Evolutionary conservation across 2,113 vertebrate species (phyloP), one percentile per base, ranked within the genome.

Genomic region (Fregata magnificens): DNA sequence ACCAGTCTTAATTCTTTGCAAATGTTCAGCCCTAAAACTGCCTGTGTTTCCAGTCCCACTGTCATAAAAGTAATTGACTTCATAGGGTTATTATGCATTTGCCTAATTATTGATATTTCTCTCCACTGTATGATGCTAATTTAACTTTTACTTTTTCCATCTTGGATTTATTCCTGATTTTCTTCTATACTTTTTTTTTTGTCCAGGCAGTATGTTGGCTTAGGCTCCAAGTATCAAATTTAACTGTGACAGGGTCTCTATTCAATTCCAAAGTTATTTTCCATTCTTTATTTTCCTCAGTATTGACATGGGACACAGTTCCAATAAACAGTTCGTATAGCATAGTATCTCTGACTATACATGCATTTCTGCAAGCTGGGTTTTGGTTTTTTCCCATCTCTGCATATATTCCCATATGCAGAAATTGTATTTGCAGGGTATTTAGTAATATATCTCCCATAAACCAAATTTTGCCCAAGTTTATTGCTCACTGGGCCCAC

Each of bases 111-210:
- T 94, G 87, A 44, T 95, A 85, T 77, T 91, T 95, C 73, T 94
- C 38, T 96, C 81, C 63, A 63, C 66, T 0, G 29, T 94, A 73
- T 94, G 89, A 91, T 91, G 89, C 58, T 96, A 87, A 91, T 96
- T 93, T 87, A 93, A 94, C 91, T 96, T 95, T 93, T 91, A 89
- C 84, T 97, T 96, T 95, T 97, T 97, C 94, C 78, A 66, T 94
- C 70, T 94, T 96, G 93, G 55, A 90, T 91, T 91, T 88, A 80
- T 91, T 94, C 45, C 76, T 84, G 25, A 42, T 94, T 96, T 95
- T 96, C 52, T 87, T 80, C 26, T 62, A 45, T n/a, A 56, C 15
- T 26, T 59, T 34, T 63, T 62, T 69, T 49, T 82, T 45, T 4
- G 24, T 82, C 66, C 84, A 95, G 88, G 86, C 78, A 89, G 45